Evolutionary conservation across 30 jellyfish, hydroid and myxozoan species (phyloP), one percentile per base, ranked within the genome.

Genomic region (Haliclystus octoradiatus): DNA sequence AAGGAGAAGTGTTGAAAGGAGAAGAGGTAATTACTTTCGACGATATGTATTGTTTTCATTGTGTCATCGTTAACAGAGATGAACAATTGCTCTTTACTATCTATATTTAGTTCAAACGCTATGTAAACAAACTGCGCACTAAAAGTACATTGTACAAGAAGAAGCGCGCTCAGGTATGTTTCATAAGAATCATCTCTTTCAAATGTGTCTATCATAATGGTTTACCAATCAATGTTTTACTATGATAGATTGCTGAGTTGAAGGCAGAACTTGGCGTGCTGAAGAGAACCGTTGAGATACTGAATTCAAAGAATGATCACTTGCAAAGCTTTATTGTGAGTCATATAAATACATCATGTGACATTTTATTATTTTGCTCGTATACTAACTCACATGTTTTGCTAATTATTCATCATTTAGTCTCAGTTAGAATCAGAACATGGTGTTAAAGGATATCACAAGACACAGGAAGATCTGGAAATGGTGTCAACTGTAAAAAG

Each of bases 181-280:
- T 1, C 27, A 7, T 5, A n/a, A n/a, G n/a, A n/a, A n/a, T n/a
- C n/a, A n/a, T n/a, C n/a, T n/a, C n/a, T n/a, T 19, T 40, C 14
- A 19, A 9, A 40, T 40, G 19, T 40, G 57, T 40, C 57, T 40
- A 19, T 40, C 9, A n/a, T n/a, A n/a, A n/a, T n/a, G n/a, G n/a
- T n/a, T n/a, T n/a, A n/a, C n/a, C n/a, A n/a, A n/a, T n/a, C 14
- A 19, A 40, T 40, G 57, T 40, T 63, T 13, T 68, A 7, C 27
- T 69, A 31, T 67, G 61, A 26, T 57, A 89, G 98, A 77, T 89
- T 29, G 93, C 98, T 1, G 98, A 89, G 68, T 30, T 89, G 28
- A 89, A 83, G 34, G 98, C 98, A 9, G 98, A 89, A 73, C 66
- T 52, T 49, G 98, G 98, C 30, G 95, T 89, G 35, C 84, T 89